These are phyloP conservation scores for Platorchestia sp. DNA, from an alignment of 1,140 invertebrate species.

Conservation along the genomic window DNA sequence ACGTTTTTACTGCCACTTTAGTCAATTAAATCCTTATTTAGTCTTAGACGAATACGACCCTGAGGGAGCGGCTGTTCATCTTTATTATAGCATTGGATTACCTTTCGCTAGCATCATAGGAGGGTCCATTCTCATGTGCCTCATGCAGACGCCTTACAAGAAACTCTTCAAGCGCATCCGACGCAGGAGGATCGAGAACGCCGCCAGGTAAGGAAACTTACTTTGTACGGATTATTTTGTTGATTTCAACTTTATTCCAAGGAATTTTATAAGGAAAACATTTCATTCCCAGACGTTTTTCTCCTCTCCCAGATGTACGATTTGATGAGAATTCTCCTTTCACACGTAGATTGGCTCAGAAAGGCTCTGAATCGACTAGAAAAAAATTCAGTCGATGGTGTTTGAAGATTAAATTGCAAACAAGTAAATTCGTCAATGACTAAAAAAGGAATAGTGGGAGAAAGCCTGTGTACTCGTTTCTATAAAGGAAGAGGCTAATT, in stretches of 20 bases:
- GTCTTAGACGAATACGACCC: conserved; percentile 88
- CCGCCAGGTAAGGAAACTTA: conserved; percentile 44
- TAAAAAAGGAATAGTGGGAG: too few species aligned
- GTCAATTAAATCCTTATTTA: conserved; percentile 84
- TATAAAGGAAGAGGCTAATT: too few species aligned
- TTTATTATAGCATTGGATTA: conserved; percentile 61
- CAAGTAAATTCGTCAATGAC: too few species aligned
- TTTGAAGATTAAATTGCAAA: too few species aligned
- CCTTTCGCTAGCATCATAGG: conserved; percentile 61
- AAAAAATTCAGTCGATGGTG: too few species aligned
- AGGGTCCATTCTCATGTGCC: conserved; percentile 60
- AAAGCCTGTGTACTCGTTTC: too few species aligned
- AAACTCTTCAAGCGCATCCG: conserved; percentile 58
- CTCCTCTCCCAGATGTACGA: too few species aligned
- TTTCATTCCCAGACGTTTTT: too few species aligned
- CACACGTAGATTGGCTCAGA: too few species aligned
- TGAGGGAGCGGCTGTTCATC: conserved; percentile 58
- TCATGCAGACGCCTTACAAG: conserved; percentile 64
- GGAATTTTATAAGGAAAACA: too few species aligned
- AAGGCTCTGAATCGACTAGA: too few species aligned
- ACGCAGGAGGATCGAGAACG: conserved; percentile 7
- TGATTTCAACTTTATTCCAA: neutral
- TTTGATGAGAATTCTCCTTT: too few species aligned
- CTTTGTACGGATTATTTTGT: neutral
- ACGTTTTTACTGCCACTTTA: conserved; percentile 91